Conservation (phyloP, 2,888 invertebrate species). For the Cybosia mesomella region DNA sequence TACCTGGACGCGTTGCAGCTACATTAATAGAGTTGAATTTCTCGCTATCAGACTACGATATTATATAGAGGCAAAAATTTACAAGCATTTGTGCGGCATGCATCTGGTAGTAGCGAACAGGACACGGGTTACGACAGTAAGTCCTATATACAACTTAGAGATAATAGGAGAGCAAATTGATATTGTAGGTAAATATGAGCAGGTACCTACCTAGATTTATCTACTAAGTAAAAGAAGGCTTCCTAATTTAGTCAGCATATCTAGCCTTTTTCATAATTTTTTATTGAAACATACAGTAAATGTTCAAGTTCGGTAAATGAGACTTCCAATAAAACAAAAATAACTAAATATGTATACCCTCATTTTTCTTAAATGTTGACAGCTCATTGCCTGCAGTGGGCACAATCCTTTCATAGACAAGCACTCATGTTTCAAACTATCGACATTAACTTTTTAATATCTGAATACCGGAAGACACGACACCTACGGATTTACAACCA, state of each 20-base stretch:
- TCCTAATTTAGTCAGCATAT: not conserved
- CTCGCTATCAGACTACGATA: too few relatives aligned
- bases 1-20: too few relatives aligned
- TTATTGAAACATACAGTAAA: not conserved
- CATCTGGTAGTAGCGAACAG: too few relatives aligned
- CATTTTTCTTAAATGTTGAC: constrained; percentile 13
- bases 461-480: constrained; percentile 77
- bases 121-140: too few relatives aligned
- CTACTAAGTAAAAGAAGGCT: not conserved
- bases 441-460: constrained; percentile 59
- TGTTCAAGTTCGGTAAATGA: not conserved
- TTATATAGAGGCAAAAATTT: too few relatives aligned
- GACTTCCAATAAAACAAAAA: not conserved
- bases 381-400: constrained; percentile 21
- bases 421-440: constrained; percentile 51
- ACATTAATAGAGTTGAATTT: too few relatives aligned
- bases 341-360: constrained; percentile 2
- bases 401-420: constrained; percentile 17
- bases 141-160: too few relatives aligned
- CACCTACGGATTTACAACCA: constrained; percentile 77
- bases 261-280: not conserved
- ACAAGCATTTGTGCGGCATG: too few relatives aligned
- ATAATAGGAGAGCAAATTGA: too few relatives aligned
- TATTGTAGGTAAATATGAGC: too few relatives aligned
- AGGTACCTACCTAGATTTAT: too few relatives aligned